Evolutionary conservation across 2,888 invertebrate species (phyloP).

Genomic region (Luperina nickerlii): DNA sequence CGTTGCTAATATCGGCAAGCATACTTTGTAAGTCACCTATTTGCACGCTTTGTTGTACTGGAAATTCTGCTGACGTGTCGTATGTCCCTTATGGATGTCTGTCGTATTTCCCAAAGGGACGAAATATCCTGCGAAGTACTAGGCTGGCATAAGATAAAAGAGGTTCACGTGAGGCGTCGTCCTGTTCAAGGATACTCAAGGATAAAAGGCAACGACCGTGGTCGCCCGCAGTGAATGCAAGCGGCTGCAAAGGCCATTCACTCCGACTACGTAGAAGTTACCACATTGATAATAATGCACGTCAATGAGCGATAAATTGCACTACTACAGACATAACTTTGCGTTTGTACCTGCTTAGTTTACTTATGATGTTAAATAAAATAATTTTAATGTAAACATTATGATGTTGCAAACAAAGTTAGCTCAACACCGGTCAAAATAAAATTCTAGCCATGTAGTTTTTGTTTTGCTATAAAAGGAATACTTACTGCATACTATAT

Average conservation of each 20-base stretch:
- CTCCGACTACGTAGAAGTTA: slow-evolving; percentile 69
- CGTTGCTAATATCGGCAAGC: neutral
- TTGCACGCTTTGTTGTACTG: slow-evolving; percentile 5
- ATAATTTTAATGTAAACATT: too few species aligned
- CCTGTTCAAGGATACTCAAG: slow-evolving; percentile 89
- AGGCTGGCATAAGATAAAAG: slow-evolving; percentile 83
- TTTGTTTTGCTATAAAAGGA: neutral
- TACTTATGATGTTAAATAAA: neutral
- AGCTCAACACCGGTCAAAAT: neutral
- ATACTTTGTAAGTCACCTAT: neutral
- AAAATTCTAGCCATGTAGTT: neutral
- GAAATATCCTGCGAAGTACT: slow-evolving; percentile 90
- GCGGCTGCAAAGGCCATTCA: slow-evolving; percentile 80
- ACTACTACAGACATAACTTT: slow-evolving; percentile 23
- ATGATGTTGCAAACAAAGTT: neutral
- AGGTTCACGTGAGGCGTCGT: slow-evolving; percentile 80
- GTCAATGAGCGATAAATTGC: slow-evolving; percentile 55
- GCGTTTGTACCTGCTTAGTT: neutral
- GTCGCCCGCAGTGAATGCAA: slow-evolving; percentile 63
- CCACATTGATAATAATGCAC: slow-evolving; percentile 60
- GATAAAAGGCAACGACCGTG: slow-evolving; percentile 85
- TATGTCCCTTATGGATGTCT: slow-evolving; percentile 81
- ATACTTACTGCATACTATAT: neutral
- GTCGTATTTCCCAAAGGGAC: slow-evolving; percentile 89
- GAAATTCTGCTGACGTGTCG: slow-evolving; percentile 39